Evolutionary conservation across 1,140 invertebrate genomes (phyloP).

Genomic region (Eupeodes corollae): DNA sequence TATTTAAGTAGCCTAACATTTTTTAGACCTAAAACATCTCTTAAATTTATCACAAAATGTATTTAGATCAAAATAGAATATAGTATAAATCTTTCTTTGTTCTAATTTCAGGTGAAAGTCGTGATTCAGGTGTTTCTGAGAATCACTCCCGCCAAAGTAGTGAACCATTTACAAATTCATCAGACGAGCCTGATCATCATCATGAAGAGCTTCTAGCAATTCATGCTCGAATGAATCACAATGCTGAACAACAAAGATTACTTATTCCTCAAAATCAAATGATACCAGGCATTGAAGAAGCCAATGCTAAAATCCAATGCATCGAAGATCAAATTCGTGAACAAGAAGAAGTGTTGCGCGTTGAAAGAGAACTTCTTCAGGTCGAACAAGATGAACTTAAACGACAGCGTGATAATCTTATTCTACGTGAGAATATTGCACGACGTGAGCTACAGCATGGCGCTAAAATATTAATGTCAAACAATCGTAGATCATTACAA

Average conservation of each 20-base stretch:
- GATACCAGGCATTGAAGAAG: constrained; percentile 6
- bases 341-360: constrained; percentile 58
- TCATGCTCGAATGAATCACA: constrained; percentile 7
- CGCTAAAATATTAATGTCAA: constrained; percentile 36
- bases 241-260: constrained; percentile 22
- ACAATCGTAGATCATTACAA: constrained; percentile 48
- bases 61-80: too few species aligned
- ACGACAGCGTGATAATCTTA: constrained; percentile 55
- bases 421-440: constrained; percentile 49
- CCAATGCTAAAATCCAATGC: constrained; percentile 39
- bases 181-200: constrained; percentile 32
- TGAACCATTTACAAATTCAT: constrained; percentile 41
- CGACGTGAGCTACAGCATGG: constrained; percentile 38
- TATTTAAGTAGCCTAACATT: too few species aligned
- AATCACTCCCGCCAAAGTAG: constrained; percentile 67
- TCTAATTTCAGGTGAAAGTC: constrained; percentile 42
- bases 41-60: too few species aligned
- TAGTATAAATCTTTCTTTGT: background rate
- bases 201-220: background rate
- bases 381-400: constrained; percentile 66
- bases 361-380: constrained; percentile 62
- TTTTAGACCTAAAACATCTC: too few species aligned
- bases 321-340: constrained; percentile 46
- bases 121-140: constrained; percentile 63
- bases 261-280: background rate